Conservation (phyloP, 2,888 invertebrate species). For the Cheilosia pagana region DNA sequence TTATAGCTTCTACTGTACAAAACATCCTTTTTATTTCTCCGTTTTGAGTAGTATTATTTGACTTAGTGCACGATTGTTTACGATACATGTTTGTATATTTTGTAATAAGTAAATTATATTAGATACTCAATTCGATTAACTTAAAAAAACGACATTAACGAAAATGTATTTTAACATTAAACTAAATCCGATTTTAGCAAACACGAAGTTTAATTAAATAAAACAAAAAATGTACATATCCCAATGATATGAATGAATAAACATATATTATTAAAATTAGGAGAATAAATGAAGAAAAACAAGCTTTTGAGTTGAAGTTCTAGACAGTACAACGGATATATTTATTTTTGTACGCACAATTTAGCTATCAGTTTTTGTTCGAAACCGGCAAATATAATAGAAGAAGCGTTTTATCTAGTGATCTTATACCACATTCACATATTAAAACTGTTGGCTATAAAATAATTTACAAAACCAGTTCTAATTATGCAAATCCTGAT, state of each 20-base stretch:
- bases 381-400: too few species aligned
- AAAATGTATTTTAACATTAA: neutral
- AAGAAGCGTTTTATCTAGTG: too few species aligned
- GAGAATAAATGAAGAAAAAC: neutral
- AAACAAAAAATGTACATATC: slow-evolving; percentile 1
- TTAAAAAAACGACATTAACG: neutral
- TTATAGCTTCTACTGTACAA: neutral
- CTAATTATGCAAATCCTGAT: neutral
- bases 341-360: too few species aligned
- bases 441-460: neutral
- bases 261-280: too few species aligned
- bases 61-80: neutral
- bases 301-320: neutral
- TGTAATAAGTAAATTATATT: neutral
- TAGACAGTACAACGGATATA: too few species aligned
- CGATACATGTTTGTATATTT: neutral
- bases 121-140: slow-evolving; percentile 5
- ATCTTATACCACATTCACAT: neutral
- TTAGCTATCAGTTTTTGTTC: too few species aligned
- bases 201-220: neutral
- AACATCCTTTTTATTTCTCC: too few species aligned
- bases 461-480: neutral
- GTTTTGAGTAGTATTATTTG: neutral
- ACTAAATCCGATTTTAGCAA: neutral
- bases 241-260: neutral